A percentile compares a stretch with the other conserved stretches of the same genome.
These are phyloP conservation scores for Mobula hypostoma DNA, from an alignment of 2,113 vertebrate genomes.

Conservation along the genomic window DNA sequence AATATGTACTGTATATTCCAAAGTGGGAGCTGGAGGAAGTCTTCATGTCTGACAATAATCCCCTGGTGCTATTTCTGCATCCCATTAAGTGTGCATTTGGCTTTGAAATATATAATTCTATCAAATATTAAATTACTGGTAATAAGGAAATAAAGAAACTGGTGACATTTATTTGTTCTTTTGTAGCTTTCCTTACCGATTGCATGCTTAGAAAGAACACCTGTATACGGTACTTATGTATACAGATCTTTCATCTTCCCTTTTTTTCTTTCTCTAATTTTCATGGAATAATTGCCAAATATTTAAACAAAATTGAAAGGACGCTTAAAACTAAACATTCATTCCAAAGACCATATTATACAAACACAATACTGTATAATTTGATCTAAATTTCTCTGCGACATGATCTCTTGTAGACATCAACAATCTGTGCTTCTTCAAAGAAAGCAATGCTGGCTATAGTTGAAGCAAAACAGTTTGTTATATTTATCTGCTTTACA, in stretches of 20 bases:
- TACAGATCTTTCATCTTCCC: neutral
- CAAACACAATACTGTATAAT: slow-evolving; percentile 13
- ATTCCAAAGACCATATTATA: slow-evolving; percentile 20
- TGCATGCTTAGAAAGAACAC: neutral
- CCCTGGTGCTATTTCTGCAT: neutral
- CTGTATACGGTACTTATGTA: neutral
- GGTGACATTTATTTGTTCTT: no score
- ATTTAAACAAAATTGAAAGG: slow-evolving; percentile 5
- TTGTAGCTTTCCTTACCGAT: neutral
- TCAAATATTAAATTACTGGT: neutral
- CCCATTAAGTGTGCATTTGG: neutral
- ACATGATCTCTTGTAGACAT: neutral
- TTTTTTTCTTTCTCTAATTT: neutral
- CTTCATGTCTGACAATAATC: neutral
- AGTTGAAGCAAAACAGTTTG: slow-evolving; percentile 44
- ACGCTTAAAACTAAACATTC: slow-evolving; percentile 23
- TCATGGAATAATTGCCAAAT: slow-evolving; percentile 8
- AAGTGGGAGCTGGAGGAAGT: neutral
- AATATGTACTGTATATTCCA: neutral
- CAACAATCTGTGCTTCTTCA: slow-evolving; percentile 22
- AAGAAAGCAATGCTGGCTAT: slow-evolving; percentile 28
- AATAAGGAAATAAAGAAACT: neutral
- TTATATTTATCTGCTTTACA: slow-evolving; percentile 53
- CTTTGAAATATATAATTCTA: neutral
- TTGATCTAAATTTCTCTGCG: slow-evolving; percentile 17